Percentiles rank a stretch among this genome's conserved stretches.
Evolutionary conservation across 2,797 vertebrate species (phyloP).

Genomic region (Darevskia nairensis): DNA sequence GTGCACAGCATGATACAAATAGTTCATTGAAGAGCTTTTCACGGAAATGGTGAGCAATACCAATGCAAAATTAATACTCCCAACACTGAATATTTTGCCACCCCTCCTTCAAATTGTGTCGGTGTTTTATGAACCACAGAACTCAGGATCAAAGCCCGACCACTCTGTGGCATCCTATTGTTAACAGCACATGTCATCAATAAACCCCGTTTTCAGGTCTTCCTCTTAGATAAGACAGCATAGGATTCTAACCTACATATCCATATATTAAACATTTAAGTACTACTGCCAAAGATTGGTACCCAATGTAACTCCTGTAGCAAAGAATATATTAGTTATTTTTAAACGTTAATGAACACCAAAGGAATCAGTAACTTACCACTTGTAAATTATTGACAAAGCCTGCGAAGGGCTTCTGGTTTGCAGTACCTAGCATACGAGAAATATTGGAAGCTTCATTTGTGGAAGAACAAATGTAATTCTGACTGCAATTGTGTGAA

Average conservation of each 20-base stretch:
- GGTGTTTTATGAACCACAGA: background rate
- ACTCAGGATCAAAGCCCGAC: background rate
- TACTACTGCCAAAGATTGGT: background rate
- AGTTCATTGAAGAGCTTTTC: background rate
- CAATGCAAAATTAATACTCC: background rate
- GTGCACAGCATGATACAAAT: background rate
- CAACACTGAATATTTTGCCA: background rate
- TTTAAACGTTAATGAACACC: background rate
- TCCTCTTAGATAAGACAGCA: background rate
- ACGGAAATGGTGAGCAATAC: background rate
- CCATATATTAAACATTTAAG: constrained; percentile 7
- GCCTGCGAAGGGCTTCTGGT: background rate
- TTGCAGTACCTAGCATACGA: background rate
- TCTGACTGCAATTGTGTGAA: no score
- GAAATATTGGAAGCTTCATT: background rate
- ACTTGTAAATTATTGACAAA: constrained; percentile 1
- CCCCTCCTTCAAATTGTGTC: background rate
- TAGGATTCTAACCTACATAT: background rate
- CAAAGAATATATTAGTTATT: background rate
- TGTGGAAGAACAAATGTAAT: background rate
- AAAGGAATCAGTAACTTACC: background rate
- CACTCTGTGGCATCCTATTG: constrained; percentile 23
- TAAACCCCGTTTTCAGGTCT: background rate
- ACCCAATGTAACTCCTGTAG: background rate
- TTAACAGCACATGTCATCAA: background rate